Percentiles rank a stretch among this genome's conserved stretches.
Evolutionary conservation across 1,140 invertebrate species (phyloP).

Genomic region (Drosophila grimshawi): DNA sequence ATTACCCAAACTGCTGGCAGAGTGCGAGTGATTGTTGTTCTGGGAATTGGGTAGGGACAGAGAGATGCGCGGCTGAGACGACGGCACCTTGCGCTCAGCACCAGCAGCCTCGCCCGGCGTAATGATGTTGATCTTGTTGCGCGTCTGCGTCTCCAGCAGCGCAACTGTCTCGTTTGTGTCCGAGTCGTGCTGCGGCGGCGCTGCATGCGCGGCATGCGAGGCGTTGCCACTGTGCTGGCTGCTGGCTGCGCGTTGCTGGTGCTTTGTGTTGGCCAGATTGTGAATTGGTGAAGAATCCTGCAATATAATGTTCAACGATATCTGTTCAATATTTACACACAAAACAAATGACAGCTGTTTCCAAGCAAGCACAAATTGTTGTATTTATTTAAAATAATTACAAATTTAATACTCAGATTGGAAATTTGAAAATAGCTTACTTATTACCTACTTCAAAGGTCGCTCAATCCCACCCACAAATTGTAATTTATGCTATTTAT

Average conservation of each 20-base stretch:
- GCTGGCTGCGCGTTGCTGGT: constrained; percentile 72
- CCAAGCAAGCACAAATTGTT: too few species aligned
- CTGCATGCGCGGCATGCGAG: constrained; percentile 71
- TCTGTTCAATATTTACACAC: too few species aligned
- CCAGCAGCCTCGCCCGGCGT: constrained; percentile 51
- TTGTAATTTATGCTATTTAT: too few species aligned
- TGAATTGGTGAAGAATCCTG: constrained; percentile 84
- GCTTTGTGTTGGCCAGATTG: constrained; percentile 84
- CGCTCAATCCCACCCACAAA: too few species aligned
- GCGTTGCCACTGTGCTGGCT: constrained; percentile 67
- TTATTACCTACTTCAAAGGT: too few species aligned
- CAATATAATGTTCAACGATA: not conserved
- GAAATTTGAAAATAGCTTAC: too few species aligned
- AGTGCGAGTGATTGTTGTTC: constrained; percentile 28
- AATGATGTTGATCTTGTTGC: constrained; percentile 79
- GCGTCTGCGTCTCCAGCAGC: constrained; percentile 77
- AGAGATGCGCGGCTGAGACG: constrained; percentile 28
- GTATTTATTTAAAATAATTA: too few species aligned
- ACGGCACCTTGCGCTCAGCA: constrained; percentile 34
- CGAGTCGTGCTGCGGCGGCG: constrained; percentile 48
- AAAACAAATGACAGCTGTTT: too few species aligned
- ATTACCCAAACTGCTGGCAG: constrained; percentile 28
- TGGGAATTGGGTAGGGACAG: constrained; percentile 33
- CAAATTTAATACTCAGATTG: too few species aligned
- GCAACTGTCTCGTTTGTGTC: constrained; percentile 77